These are phyloP conservation scores for Synanceia verrucosa DNA, from an alignment of 2,797 vertebrate species.

Conservation along the genomic window DNA sequence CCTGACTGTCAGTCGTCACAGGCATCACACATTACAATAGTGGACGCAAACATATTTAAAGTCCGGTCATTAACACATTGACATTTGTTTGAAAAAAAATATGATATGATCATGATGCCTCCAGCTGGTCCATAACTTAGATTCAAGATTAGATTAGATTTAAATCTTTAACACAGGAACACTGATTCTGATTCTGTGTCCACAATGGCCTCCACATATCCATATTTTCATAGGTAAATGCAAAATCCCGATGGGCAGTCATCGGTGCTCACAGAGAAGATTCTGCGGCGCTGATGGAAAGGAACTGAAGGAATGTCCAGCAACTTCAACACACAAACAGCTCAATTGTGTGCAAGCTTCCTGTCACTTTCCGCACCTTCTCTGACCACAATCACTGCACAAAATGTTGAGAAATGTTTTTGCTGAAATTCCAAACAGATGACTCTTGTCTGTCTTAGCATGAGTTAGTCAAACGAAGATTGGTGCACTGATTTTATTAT, in stretches of 20 bases:
- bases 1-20: background rate
- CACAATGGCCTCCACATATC: background rate
- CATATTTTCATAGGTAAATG: background rate
- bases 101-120: background rate
- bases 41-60: background rate
- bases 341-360: constrained; percentile 66
- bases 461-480: background rate
- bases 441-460: background rate
- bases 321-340: constrained; percentile 42
- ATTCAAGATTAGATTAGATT: background rate
- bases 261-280: constrained; percentile 3
- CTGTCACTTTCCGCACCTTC: constrained; percentile 58
- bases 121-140: background rate
- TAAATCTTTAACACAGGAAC: background rate
- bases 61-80: background rate
- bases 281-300: constrained; percentile 36
- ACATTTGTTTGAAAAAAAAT: no score
- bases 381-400: constrained; percentile 11
- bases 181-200: background rate
- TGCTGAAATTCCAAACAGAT: constrained; percentile 14
- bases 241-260: no score
- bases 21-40: background rate
- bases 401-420: background rate
- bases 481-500: background rate
- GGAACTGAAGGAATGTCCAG: constrained; percentile 54